A percentile compares a stretch with the other conserved stretches of the same genome.
Evolutionary conservation across 2,113 vertebrate genomes (phyloP).

Genomic region (Pterocles burchelli): DNA sequence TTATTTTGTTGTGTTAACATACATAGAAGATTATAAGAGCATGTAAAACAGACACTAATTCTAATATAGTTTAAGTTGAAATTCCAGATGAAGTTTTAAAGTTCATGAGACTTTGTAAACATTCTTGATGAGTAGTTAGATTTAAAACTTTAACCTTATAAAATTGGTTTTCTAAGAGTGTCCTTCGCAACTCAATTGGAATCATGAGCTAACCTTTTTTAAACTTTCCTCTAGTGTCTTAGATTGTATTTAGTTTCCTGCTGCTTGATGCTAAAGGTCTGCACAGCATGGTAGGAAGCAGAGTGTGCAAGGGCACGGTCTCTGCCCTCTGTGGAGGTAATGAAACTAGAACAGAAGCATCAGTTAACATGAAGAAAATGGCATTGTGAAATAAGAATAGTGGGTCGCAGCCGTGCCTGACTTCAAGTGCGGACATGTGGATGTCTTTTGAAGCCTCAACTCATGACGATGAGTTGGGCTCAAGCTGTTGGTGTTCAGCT

Average conservation of each 20-base stretch:
- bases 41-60: neutral
- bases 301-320: neutral
- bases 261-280: neutral
- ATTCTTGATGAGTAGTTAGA: neutral
- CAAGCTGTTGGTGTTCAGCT: neutral
- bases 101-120: neutral
- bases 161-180: neutral
- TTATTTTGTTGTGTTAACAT: neutral
- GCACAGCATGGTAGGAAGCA: neutral
- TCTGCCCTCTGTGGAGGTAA: neutral
- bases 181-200: neutral
- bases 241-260: neutral
- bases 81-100: neutral
- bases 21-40: neutral
- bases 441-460: neutral
- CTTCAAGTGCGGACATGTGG: neutral
- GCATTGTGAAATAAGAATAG: neutral
- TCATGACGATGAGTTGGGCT: neutral
- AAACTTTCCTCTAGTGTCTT: neutral
- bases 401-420: neutral
- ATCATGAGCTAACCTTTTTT: neutral
- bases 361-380: neutral
- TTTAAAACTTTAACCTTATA: neutral
- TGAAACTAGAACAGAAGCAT: neutral
- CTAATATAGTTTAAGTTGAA: neutral